Base-by-base conservation (phyloP, 1,140 invertebrate species). In the Lerema accius region DNA sequence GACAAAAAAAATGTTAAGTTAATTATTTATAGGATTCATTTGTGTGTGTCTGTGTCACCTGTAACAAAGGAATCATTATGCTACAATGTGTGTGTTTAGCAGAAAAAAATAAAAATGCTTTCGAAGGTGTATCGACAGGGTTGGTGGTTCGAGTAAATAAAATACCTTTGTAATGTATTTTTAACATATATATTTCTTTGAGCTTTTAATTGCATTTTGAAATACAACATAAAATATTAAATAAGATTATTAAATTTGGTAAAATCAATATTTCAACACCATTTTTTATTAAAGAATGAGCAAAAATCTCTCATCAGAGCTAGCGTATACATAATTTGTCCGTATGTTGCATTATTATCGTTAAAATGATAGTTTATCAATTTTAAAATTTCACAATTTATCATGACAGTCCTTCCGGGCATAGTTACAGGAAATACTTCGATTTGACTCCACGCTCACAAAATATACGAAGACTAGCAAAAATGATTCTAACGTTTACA, bases 221-320 rank as follows among this genome's bases (percentile, higher is more conserved):
- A 91, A 92, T 92, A 92, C 90, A 92, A 91, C 90, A 92, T 90
- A 91, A 92, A 92, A 92, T 92, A 92, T 92, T 90, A 91, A 92
- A 92, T 92, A 92, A 91, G 89, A 91, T 89, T 90, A 91, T 89
- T 88, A 85, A 88, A 92, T 92, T 92, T 92, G 89, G 91, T 92
- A 91, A 92, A 91, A 92, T 91, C 85, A 92, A 91, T 91, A 87
- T 89, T 88, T 88, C 78, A 89, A 90, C 87, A 90, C 84, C 78
- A 78, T 78, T 87, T 84, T 82, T 86, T 76, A 80, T 82, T 84
- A 82, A 91, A 88, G 88, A 86, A 91, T 92, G 91, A 92, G 91
- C 91, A 92, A 91, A 91, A 86, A 74, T 82, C 77, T 80, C 89
- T 89, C 87, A 82, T 90, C 91, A 86, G 89, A 89, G 86, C 80